phyloP scores from a whole-genome alignment of 2,113 vertebrate species.

The Cnemophilus loriae region DNA sequence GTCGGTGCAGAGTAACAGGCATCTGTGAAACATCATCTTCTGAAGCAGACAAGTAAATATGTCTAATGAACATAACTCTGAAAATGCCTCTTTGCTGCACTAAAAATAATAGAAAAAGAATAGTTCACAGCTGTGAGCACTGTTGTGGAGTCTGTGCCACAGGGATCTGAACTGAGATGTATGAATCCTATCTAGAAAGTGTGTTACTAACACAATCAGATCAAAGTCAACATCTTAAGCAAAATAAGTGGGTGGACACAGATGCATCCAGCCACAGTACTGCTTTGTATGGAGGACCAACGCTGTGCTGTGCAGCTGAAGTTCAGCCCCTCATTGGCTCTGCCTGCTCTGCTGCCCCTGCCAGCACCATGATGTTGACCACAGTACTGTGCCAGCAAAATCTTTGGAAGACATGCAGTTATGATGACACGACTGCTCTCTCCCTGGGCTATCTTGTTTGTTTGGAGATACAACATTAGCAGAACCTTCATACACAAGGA shows the following conservation, averaged over 20 bases:
- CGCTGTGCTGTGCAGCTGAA: neutral
- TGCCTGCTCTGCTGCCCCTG: neutral
- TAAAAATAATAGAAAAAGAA: neutral
- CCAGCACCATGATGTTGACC: neutral
- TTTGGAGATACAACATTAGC: neutral
- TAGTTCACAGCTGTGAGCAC: neutral
- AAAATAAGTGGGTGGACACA: neutral
- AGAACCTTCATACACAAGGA: accelerated
- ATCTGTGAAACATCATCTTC: neutral
- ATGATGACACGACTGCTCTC: neutral
- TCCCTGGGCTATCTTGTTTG: neutral
- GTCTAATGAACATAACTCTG: neutral
- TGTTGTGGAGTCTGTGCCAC: neutral
- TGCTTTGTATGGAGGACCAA: neutral
- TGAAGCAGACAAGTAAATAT: neutral
- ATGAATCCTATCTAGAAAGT: neutral
- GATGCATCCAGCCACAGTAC: neutral
- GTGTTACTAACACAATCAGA: neutral
- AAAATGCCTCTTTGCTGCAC: neutral
- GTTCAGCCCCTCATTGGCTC: neutral
- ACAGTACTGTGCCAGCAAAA: neutral
- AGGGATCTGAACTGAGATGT: neutral
- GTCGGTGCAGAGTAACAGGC: neutral
- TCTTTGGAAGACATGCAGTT: neutral
- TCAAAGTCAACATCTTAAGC: neutral